Conservation (phyloP, 2,797 vertebrate species). For the Gambusia yucatana region DNA sequence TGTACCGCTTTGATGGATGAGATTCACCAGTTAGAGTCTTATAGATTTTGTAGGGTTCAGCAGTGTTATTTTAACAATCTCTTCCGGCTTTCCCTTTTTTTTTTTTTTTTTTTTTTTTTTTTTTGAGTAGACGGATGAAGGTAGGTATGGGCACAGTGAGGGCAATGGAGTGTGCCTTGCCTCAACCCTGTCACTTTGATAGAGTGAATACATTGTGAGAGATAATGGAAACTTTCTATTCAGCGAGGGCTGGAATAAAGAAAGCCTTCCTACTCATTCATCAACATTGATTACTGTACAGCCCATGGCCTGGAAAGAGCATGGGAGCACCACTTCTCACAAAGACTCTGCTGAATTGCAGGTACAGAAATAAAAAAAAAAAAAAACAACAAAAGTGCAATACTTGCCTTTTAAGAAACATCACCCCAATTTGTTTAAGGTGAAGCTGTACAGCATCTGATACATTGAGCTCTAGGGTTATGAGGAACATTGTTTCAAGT, state of each 20-base stretch:
- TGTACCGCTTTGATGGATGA: constrained; percentile 60
- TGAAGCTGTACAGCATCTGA: constrained; percentile 58
- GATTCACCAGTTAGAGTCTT: constrained; percentile 55
- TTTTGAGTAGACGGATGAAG: constrained; percentile 81
- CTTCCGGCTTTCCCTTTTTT: constrained; percentile 82
- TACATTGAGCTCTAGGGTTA: constrained; percentile 49
- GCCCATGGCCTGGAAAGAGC: constrained; percentile 80
- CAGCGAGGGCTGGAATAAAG: constrained; percentile 91
- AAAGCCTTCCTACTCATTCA: constrained; percentile 91
- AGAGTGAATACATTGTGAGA: constrained; percentile 95
- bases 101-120: constrained; percentile 27
- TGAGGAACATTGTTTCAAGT: constrained; percentile 20
- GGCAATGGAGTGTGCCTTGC: constrained; percentile 87
- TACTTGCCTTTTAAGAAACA: constrained; percentile 76
- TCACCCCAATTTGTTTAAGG: constrained; percentile 80
- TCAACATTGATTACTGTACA: constrained; percentile 92
- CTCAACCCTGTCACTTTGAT: constrained; percentile 96
- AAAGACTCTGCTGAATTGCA: constrained; percentile 79
- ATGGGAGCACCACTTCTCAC: constrained; percentile 78
- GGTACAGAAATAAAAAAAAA: constrained; percentile 74
- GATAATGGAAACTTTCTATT: constrained; percentile 99
- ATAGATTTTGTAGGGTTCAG: constrained; percentile 65
- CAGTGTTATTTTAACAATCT: constrained; percentile 73
- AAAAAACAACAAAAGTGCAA: constrained; percentile 79
- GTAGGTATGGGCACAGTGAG: constrained; percentile 81